Conservation (phyloP, 1,140 invertebrate species). For the Lepidostoma basale region DNA sequence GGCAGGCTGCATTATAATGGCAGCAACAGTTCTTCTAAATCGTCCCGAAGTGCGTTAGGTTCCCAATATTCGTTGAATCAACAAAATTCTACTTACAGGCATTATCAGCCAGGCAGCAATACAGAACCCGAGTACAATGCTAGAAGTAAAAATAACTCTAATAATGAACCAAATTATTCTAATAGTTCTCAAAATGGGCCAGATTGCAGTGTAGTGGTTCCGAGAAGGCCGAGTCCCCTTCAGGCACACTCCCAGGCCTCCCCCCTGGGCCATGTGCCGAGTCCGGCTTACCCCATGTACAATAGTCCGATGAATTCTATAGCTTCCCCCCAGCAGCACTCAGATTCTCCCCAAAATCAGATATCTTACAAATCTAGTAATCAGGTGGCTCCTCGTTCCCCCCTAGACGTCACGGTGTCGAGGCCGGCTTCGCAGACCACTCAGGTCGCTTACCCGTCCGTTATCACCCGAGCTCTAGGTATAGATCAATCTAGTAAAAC, state of each 20-base stretch:
- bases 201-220: conserved; percentile 69
- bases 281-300: conserved; percentile 78
- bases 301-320: conserved; percentile 77
- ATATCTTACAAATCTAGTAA: conserved; percentile 56
- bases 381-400: conserved; percentile 69
- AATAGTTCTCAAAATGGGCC: conserved; percentile 68
- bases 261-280: conserved; percentile 70
- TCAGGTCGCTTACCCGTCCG: conserved; percentile 72
- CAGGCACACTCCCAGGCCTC: conserved; percentile 71
- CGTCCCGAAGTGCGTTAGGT: conserved; percentile 49
- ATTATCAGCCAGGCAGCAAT: conserved; percentile 65
- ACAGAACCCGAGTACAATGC: conserved; percentile 70
- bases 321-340: conserved; percentile 71
- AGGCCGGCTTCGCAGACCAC: conserved; percentile 66
- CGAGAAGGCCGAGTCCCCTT: conserved; percentile 70
- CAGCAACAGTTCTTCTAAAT: conserved; percentile 58
- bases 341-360: conserved; percentile 55
- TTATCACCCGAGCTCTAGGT: conserved; percentile 72
- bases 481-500: conserved; percentile 64
- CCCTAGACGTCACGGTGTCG: conserved; percentile 70
- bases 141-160: conserved; percentile 68
- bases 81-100: conserved; percentile 63
- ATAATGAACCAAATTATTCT: conserved; percentile 67
- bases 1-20: conserved; percentile 65
- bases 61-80: conserved; percentile 54